A percentile compares a stretch with the other conserved stretches of the same genome.
Conservation (phyloP, 2,113 vertebrate species). For the Papio anubis region DNA sequence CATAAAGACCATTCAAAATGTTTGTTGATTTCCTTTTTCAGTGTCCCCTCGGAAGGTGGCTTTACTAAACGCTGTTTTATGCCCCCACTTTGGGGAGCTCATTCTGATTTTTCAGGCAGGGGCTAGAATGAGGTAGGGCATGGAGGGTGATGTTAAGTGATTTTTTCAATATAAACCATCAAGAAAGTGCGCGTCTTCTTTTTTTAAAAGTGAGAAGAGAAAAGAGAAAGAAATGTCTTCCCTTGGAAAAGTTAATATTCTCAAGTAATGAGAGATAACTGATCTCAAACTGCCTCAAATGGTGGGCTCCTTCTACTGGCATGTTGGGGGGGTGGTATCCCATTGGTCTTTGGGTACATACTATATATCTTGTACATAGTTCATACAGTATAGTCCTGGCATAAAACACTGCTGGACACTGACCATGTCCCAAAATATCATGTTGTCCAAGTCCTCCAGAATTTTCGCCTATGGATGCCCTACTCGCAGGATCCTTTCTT, state of each 20-base stretch:
- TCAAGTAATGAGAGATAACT: background rate
- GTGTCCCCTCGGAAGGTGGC: constrained; percentile 1
- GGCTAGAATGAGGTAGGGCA: no score
- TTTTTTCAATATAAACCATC: constrained; percentile 64
- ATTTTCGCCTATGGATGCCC: background rate
- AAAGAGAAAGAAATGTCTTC: background rate
- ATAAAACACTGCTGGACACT: background rate
- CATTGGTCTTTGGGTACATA: background rate
- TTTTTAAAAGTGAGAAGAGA: background rate
- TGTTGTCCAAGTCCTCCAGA: background rate
- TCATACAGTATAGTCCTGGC: background rate
- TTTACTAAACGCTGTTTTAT: constrained; percentile 63
- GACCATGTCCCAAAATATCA: background rate
- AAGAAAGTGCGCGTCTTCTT: background rate
- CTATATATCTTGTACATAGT: background rate
- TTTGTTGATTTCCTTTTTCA: background rate
- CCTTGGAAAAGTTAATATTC: background rate
- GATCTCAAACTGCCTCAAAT: background rate
- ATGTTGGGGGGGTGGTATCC: accelerated
- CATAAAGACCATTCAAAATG: constrained; percentile 34
- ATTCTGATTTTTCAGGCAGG: background rate
- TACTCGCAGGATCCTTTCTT: background rate
- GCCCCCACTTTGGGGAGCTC: constrained; percentile 64
- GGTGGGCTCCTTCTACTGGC: background rate
- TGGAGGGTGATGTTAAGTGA: constrained; percentile 55